Evolutionary conservation across 1,140 invertebrate species (phyloP).

Genomic region (Mizuhopecten yessoensis): DNA sequence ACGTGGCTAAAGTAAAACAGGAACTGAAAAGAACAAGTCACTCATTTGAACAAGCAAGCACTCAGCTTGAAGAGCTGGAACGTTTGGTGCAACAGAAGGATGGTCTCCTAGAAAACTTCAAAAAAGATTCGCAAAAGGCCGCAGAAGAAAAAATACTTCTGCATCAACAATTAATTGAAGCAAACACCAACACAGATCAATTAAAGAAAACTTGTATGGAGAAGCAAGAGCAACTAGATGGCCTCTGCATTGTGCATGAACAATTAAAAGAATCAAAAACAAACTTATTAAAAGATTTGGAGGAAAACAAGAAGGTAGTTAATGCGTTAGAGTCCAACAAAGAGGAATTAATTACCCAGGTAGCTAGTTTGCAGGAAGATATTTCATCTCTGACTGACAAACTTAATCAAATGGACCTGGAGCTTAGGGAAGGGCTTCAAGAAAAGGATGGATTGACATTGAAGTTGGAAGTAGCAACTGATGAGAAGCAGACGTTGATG

Average conservation of each 20-base stretch:
- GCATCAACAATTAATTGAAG: background rate
- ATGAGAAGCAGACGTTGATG: background rate
- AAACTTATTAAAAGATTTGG: background rate
- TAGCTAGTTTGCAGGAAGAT: background rate
- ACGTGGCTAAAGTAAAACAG: background rate
- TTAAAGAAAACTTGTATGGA: background rate
- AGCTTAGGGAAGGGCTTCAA: background rate
- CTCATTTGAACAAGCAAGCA: background rate
- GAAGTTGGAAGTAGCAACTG: background rate
- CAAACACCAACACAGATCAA: background rate
- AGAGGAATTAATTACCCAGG: background rate
- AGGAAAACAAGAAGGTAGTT: background rate
- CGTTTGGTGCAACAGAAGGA: no score
- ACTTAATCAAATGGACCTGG: background rate
- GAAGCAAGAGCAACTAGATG: background rate
- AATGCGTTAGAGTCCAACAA: background rate
- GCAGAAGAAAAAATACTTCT: background rate
- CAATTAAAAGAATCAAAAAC: background rate
- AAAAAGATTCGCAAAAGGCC: background rate
- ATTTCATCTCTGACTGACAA: background rate
- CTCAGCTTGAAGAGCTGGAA: background rate
- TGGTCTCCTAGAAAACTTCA: background rate
- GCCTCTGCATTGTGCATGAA: background rate
- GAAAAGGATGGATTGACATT: background rate
- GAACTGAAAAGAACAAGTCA: background rate